Evolutionary conservation across 2,797 vertebrate species (phyloP).

Genomic region (Molossus alvarezi): DNA sequence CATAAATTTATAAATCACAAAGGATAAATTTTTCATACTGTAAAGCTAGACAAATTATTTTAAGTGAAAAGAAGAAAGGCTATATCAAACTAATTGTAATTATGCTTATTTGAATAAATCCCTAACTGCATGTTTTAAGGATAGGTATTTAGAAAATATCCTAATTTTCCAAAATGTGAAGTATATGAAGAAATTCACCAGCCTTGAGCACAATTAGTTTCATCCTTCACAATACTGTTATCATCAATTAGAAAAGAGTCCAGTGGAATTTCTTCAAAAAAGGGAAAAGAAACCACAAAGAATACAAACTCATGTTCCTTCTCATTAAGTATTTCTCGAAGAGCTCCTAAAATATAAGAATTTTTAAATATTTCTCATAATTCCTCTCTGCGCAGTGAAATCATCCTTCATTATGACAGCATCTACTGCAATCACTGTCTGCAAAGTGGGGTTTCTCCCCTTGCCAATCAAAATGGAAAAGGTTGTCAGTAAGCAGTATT

Average conservation of each 20-base stretch:
- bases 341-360: constrained; percentile 25
- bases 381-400: constrained; percentile 65
- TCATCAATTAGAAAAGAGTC: constrained; percentile 32
- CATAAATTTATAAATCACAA: constrained; percentile 65
- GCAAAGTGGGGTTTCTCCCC: background rate
- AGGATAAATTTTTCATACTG: constrained; percentile 60
- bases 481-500: constrained; percentile 3
- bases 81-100: constrained; percentile 69
- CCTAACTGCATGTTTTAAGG: constrained; percentile 70
- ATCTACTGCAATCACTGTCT: constrained; percentile 34
- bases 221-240: constrained; percentile 56
- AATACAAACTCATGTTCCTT: constrained; percentile 45
- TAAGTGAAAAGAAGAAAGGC: constrained; percentile 66
- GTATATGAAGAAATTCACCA: constrained; percentile 60
- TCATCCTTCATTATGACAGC: constrained; percentile 40
- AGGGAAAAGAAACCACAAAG: constrained; percentile 40
- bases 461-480: constrained; percentile 52
- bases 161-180: constrained; percentile 74
- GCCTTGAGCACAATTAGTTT: constrained; percentile 56
- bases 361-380: constrained; percentile 62
- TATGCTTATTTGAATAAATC: constrained; percentile 69
- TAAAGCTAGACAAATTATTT: constrained; percentile 63
- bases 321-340: constrained; percentile 65
- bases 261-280: constrained; percentile 61
- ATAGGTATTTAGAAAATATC: constrained; percentile 62